These are phyloP conservation scores for Protobothrops mucrosquamatus DNA, from an alignment of 2,113 vertebrate species.

Conservation along the genomic window DNA sequence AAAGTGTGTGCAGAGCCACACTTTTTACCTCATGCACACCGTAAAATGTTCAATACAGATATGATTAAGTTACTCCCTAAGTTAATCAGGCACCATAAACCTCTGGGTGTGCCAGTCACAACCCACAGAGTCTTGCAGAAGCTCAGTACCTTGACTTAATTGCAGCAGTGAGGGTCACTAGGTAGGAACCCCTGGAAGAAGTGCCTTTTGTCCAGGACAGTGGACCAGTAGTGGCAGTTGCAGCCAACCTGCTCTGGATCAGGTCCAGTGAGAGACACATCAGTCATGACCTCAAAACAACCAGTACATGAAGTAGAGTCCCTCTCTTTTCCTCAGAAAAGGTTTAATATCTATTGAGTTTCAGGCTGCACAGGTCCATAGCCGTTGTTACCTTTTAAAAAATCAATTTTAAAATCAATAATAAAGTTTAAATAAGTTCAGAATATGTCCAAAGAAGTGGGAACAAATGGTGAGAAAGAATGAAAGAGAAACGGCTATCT, in stretches of 20 bases:
- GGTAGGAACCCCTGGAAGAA: not conserved
- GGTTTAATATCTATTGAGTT: not conserved
- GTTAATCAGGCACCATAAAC: not conserved
- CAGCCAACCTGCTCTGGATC: not conserved
- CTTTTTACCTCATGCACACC: not conserved
- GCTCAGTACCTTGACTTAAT: not conserved
- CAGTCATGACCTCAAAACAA: not conserved
- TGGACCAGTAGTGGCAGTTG: not conserved
- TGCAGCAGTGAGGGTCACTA: not conserved
- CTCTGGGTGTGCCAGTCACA: not conserved
- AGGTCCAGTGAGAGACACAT: not conserved
- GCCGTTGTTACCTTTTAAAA: not conserved
- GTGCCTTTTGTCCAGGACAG: not conserved
- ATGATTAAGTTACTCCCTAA: not conserved
- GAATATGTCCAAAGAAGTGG: not conserved
- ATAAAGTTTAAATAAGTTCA: not conserved
- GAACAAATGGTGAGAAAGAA: not conserved
- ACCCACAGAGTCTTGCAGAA: not conserved
- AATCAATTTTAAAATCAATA: not conserved
- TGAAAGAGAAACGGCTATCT: not conserved
- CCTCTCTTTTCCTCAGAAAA: not conserved
- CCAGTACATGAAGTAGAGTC: not conserved
- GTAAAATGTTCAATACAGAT: not conserved
- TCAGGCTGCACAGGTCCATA: not conserved
- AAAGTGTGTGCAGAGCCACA: not conserved